Base-by-base conservation (phyloP, 2,797 vertebrate genomes). In the Distichodus sexfasciatus region DNA sequence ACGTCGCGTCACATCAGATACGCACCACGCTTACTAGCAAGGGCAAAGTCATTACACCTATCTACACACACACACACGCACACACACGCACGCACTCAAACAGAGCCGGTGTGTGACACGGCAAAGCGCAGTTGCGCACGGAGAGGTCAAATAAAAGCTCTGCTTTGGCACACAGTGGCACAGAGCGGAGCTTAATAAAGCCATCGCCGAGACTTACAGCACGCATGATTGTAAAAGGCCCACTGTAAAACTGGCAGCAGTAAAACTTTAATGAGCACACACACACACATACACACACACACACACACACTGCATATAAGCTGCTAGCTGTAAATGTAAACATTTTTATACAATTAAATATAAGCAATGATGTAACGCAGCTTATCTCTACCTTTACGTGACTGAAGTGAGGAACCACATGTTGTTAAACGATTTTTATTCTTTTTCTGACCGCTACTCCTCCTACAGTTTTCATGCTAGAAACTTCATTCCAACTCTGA, bases 101-200 rank as follows among this genome's bases (percentile, higher is more conserved):
- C 36, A 38, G 36, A 4, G 36, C 1, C 36, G 3, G 48, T 29
- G 17, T 3, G 26, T 15, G 6, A 53, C 26, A 31, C 48, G 7
- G 14, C 12, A 29, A 28, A 3, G 29, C 24, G 29, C 36, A 41
- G 3, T 1, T 43, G 8, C 4, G 59, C 11, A 69, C 54, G 28
- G 31, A 74, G 8, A 55, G 23, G 29, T 17, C 69, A 88, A 58
- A 71, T 78, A 86, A 86, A 88, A 80, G 4, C n/a, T 53, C 69
- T 61, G 57, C 71, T 86, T 85, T 87, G 75, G 29, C 50, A 87
- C 35, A 81, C 71, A 83, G 51, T 43, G 17, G 12, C 53, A 57
- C 43, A 24, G 46, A 17, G 14, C 3, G 21, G n/a, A 63, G 5
- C 7, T 31, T 14, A 24, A 63, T 36, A 35, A 63, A 63, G 1